Evolutionary conservation across 2,113 vertebrate genomes (phyloP), one percentile per base, ranked within the genome.

Genomic region (Entomyzon cyanotis): DNA sequence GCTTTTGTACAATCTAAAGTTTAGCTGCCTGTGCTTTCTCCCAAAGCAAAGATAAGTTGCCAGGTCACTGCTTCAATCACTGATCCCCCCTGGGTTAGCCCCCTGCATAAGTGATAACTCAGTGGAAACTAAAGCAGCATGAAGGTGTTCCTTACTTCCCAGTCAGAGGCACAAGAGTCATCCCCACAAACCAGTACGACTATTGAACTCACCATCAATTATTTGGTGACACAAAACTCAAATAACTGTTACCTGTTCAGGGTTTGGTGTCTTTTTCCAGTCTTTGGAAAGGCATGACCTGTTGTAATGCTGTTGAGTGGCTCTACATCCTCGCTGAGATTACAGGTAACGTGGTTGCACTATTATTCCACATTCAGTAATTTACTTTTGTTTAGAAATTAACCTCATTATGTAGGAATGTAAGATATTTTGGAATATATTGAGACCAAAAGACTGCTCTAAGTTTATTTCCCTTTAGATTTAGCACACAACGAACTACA

Each of bases 381-480:
- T 75, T 52, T 47, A 9, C 1, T 37, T 68, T 53, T 67, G 8
- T 49, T 75, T 81, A 41, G 42, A 60, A 90, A 44, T 93, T 75
- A 75, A 60, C 28, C 10, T 91, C 23, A 84, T 89, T 87, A 49
- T 3, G 1, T 27, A 64, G 10, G 53, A 84, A 69, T 62, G 52
- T 11, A 79, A 87, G 10, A 6, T 56, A 64, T 77, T 77, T 92
- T 35, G 80, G 30, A 44, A 75, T 52, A 75, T 89, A 87, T 15
- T 60, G 56, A 84, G 39, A 39, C 9, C 28, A 46, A 75, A 8
- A 84, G 9, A 55, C 4, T 10, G 4, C 12, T 84, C 17, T 46
- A 73, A 77, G 13, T 65, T 42, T 94, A 41, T 65, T 92, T 94
- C n/a, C 68, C 19, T 84, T 95, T 87, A 37, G 21, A 53, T 6